Percentiles rank a stretch among this genome's conserved stretches.
phyloP scores from a whole-genome alignment of 2,113 vertebrate genomes.

The Strix aluco region DNA sequence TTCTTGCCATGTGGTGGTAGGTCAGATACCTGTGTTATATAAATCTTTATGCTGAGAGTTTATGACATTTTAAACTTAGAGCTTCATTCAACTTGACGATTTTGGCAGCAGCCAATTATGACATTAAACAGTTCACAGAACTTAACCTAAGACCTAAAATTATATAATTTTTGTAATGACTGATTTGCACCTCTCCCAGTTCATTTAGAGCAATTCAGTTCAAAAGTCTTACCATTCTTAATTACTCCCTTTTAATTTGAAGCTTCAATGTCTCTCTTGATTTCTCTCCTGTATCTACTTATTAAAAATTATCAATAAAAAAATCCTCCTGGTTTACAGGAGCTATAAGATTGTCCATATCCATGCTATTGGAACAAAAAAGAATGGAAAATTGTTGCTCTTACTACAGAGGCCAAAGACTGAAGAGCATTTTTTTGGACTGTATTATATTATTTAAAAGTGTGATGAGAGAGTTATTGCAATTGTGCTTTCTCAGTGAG shows the following conservation, averaged over 20 bases:
- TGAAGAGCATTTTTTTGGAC: neutral
- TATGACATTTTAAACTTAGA: slow-evolving; percentile 78
- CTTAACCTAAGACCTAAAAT: slow-evolving; percentile 75
- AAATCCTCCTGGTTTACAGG: slow-evolving; percentile 3
- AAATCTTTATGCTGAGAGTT: slow-evolving; percentile 75
- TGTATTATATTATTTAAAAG: slow-evolving; percentile 19
- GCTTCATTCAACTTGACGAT: slow-evolving; percentile 73
- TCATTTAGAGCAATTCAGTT: slow-evolving; percentile 44
- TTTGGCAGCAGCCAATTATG: slow-evolving; percentile 79
- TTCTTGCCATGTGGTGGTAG: slow-evolving; percentile 74
- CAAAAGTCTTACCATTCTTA: slow-evolving; percentile 65
- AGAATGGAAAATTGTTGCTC: slow-evolving; percentile 35
- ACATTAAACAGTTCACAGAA: slow-evolving; percentile 80
- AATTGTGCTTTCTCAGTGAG: neutral
- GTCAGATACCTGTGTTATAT: slow-evolving; percentile 88
- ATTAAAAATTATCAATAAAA: slow-evolving; percentile 70
- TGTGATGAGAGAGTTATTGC: neutral
- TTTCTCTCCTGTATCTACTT: slow-evolving; percentile 48
- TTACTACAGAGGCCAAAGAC: neutral
- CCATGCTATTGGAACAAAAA: slow-evolving; percentile 51
- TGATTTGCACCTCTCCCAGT: slow-evolving; percentile 60
- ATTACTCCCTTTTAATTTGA: slow-evolving; percentile 63
- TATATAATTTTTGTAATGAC: slow-evolving; percentile 75
- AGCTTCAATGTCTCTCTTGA: slow-evolving; percentile 37
- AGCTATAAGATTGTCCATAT: slow-evolving; percentile 29